Percentiles rank a stretch among this genome's conserved stretches.
phyloP scores from a whole-genome alignment of 2,797 vertebrate species.

The Thaleichthys pacificus region DNA sequence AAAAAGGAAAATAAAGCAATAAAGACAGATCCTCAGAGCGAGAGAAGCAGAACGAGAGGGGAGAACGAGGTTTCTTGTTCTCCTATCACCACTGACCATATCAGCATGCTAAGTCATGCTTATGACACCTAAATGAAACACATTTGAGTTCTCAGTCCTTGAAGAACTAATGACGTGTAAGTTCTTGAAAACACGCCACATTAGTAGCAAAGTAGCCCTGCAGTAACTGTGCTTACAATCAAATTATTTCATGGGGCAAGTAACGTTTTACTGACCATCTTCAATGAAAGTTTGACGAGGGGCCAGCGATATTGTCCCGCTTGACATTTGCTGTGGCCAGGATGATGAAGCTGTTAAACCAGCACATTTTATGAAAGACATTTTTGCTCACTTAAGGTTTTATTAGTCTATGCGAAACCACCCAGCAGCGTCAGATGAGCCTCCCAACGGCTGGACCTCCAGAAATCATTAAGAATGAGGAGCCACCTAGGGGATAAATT shows the following conservation, averaged over 20 bases:
- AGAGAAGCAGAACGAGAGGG: background rate
- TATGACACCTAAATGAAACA: background rate
- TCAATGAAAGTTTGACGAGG: constrained; percentile 61
- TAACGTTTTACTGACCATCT: constrained; percentile 73
- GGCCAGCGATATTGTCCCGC: constrained; percentile 57
- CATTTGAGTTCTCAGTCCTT: constrained; percentile 32
- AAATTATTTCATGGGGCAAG: constrained; percentile 66
- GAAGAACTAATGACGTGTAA: too few relatives aligned
- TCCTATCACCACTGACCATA: background rate
- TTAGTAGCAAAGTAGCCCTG: too few relatives aligned
- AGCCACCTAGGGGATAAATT: constrained; percentile 60
- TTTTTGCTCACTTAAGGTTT: constrained; percentile 76
- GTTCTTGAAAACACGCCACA: too few relatives aligned
- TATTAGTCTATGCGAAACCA: constrained; percentile 66
- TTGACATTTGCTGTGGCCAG: constrained; percentile 67
- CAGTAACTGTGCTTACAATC: constrained; percentile 59
- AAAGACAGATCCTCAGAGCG: too few relatives aligned
- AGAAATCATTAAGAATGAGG: constrained; percentile 59
- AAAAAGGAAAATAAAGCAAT: background rate
- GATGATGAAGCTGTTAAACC: constrained; percentile 72
- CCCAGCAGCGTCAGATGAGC: constrained; percentile 25
- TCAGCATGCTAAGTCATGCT: background rate
- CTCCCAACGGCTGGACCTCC: constrained; percentile 32
- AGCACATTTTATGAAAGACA: constrained; percentile 72
- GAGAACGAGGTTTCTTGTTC: background rate